Evolutionary conservation across 2,113 vertebrate genomes (phyloP).

Genomic region (Orientallactaga bullata): DNA sequence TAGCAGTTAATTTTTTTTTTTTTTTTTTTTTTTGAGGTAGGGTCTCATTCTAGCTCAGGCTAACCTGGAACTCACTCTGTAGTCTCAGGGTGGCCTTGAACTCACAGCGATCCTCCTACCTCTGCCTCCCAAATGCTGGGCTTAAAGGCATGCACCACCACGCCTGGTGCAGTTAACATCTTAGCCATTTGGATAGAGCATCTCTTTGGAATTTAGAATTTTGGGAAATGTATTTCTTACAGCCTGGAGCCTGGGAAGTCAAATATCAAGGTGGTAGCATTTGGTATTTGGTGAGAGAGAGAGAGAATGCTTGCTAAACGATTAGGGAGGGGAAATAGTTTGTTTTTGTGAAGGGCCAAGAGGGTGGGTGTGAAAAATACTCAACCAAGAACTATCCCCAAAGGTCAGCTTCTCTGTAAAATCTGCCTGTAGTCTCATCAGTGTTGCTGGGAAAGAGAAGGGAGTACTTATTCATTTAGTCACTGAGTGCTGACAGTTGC

Average conservation of each 20-base stretch:
- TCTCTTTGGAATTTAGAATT: not conserved
- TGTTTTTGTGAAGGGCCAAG: not conserved
- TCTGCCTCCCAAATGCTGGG: too few species aligned
- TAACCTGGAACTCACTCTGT: too few species aligned
- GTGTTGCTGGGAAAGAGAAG: not conserved
- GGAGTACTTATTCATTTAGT: not conserved
- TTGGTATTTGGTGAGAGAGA: too few species aligned
- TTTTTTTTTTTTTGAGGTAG: too few species aligned
- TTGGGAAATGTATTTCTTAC: too few species aligned
- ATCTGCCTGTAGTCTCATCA: slow-evolving; percentile 64
- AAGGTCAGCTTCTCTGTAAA: slow-evolving; percentile 64
- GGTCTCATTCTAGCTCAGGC: too few species aligned
- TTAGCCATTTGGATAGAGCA: not conserved
- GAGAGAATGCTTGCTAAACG: not conserved
- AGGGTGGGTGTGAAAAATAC: not conserved
- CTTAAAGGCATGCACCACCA: too few species aligned
- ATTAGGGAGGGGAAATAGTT: not conserved
- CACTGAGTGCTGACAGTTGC: not conserved
- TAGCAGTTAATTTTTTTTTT: too few species aligned
- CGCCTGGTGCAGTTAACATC: not conserved
- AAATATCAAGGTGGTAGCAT: too few species aligned
- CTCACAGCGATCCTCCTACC: too few species aligned
- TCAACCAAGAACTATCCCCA: not conserved
- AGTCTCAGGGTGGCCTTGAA: too few species aligned
- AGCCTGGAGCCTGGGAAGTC: too few species aligned